phyloP scores from a whole-genome alignment of 2,797 vertebrate species.

The Gymnocypris eckloni region DNA sequence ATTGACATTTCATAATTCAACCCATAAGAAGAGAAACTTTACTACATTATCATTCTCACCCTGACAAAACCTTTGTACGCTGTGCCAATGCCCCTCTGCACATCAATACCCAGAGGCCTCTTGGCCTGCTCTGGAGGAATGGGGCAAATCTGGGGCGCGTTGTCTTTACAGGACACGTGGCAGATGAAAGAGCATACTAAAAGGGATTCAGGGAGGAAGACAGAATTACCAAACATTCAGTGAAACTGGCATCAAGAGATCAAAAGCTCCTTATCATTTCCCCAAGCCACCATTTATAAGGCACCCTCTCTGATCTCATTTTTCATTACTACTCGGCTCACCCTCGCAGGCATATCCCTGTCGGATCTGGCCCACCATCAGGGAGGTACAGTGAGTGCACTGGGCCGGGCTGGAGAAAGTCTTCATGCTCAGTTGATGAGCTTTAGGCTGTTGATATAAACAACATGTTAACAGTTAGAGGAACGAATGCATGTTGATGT shows the following conservation, averaged over 20 bases:
- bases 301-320: neutral
- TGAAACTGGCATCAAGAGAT: neutral
- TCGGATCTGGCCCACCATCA: slow-evolving; percentile 94
- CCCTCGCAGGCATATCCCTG: slow-evolving; percentile 96
- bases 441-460: slow-evolving; percentile 85
- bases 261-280: neutral
- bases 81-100: slow-evolving; percentile 95
- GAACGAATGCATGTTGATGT: neutral
- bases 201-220: neutral
- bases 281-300: neutral
- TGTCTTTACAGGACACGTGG: slow-evolving; percentile 93
- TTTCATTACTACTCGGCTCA: slow-evolving; percentile 65
- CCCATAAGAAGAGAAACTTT: neutral
- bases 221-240: neutral
- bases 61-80: slow-evolving; percentile 97
- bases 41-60: slow-evolving; percentile 74
- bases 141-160: slow-evolving; percentile 92
- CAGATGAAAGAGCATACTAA: slow-evolving; percentile 96
- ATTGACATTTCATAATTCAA: neutral
- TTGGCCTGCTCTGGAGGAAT: slow-evolving; percentile 94
- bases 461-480: slow-evolving; percentile 1
- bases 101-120: slow-evolving; percentile 93
- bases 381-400: slow-evolving; percentile 96
- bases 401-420: slow-evolving; percentile 93
- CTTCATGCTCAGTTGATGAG: slow-evolving; percentile 95